A percentile compares a stretch with the other conserved stretches of the same genome.
Conservation (phyloP, 1,140 invertebrate species). For the Drosophila kepulauana region DNA sequence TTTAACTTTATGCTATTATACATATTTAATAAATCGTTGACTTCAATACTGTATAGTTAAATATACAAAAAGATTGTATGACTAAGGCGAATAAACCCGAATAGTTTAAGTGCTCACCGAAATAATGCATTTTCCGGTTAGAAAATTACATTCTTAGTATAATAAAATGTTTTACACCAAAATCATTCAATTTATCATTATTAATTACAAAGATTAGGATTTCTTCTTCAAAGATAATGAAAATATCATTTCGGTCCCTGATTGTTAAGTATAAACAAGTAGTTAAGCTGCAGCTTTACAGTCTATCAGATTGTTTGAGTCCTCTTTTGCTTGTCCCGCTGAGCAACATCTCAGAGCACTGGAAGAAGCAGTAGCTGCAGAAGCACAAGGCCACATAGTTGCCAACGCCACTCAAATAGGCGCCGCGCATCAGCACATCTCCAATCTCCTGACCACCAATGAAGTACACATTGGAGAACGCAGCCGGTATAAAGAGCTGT, state of each 20-base stretch:
- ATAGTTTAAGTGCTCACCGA: too few species aligned
- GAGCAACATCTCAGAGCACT: slow-evolving; percentile 75
- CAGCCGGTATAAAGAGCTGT: slow-evolving; percentile 91
- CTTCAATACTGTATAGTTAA: not conserved
- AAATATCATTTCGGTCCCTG: not conserved
- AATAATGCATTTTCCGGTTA: too few species aligned
- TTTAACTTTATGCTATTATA: not conserved
- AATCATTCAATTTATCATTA: too few species aligned
- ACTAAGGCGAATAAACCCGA: not conserved
- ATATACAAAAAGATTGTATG: not conserved
- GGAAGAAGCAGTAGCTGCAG: slow-evolving; percentile 81
- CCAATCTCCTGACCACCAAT: slow-evolving; percentile 91
- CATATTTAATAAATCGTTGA: slow-evolving; percentile 1
- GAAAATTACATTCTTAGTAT: too few species aligned
- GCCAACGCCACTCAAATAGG: slow-evolving; percentile 84
- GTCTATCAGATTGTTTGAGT: slow-evolving; percentile 33
- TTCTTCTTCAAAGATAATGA: too few species aligned
- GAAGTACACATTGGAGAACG: slow-evolving; percentile 94
- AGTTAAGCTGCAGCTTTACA: not conserved
- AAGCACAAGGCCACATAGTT: slow-evolving; percentile 75
- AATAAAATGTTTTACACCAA: too few species aligned
- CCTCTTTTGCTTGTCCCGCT: slow-evolving; percentile 13
- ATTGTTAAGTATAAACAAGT: slow-evolving; percentile 21
- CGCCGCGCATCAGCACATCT: slow-evolving; percentile 87
- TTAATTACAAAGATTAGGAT: too few species aligned